A percentile compares a stretch with the other conserved stretches of the same genome.
Evolutionary conservation across 2,113 vertebrate species (phyloP).

Genomic region (Sinocyclocheilus anshuiensis): DNA sequence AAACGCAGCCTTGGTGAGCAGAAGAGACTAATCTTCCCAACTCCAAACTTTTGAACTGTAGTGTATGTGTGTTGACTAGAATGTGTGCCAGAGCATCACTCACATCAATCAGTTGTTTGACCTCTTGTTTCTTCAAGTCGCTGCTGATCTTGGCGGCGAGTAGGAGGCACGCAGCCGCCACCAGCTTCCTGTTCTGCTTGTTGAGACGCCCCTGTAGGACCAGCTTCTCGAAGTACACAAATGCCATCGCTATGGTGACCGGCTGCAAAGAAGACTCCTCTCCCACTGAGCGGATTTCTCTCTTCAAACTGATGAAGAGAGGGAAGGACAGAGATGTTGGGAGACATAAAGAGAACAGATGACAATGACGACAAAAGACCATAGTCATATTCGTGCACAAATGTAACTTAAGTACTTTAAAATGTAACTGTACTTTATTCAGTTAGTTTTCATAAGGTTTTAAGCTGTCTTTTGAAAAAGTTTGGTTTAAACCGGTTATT

Average conservation of each 20-base stretch:
- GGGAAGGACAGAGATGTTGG: neutral
- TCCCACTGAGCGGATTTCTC: constrained; percentile 88
- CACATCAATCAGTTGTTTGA: constrained; percentile 96
- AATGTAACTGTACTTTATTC: neutral
- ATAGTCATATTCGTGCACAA: neutral
- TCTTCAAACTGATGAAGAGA: constrained; percentile 82
- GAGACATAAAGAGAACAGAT: neutral
- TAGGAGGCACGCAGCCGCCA: constrained; percentile 90
- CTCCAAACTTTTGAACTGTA: neutral
- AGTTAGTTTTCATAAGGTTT: neutral
- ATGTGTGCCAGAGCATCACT: constrained; percentile 60
- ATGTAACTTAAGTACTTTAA: neutral
- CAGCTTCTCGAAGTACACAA: constrained; percentile 98
- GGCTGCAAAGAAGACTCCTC: constrained; percentile 90
- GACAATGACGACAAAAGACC: neutral
- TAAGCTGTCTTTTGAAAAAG: neutral
- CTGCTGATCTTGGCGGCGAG: constrained; percentile 98
- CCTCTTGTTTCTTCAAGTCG: constrained; percentile 92
- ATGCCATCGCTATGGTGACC: constrained; percentile 91
- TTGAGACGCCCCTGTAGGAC: constrained; percentile 93
- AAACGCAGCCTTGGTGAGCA: neutral
- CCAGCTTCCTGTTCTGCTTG: constrained; percentile 98
- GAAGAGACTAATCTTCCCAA: neutral
- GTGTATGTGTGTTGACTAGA: neutral
- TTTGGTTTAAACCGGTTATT: neutral